Percentiles rank a stretch among this genome's conserved stretches.
phyloP scores from a whole-genome alignment of 2,888 invertebrate species.

The Drosophila yooni region DNA sequence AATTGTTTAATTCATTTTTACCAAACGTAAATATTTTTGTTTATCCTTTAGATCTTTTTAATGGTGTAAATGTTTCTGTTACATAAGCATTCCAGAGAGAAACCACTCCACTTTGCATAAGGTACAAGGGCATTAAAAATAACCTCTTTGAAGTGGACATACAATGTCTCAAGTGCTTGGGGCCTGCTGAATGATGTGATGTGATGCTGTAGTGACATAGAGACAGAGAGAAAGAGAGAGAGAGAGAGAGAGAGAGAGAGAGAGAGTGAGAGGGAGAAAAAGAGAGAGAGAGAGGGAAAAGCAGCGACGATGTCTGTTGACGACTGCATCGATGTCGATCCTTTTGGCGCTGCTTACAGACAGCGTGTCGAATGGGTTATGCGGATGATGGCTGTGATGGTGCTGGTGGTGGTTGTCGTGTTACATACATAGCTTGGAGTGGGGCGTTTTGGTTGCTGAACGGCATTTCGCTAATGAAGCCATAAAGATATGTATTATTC shows the following conservation, averaged over 20 bases:
- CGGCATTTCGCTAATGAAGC: constrained; percentile 83
- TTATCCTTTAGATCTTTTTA: neutral
- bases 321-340: constrained; percentile 70
- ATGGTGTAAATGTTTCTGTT: constrained; percentile 9
- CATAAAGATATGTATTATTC: constrained; percentile 83
- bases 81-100: constrained; percentile 28
- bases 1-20: neutral
- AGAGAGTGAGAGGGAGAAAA: constrained; percentile 15
- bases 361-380: constrained; percentile 76
- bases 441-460: constrained; percentile 57
- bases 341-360: constrained; percentile 70
- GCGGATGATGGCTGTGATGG: constrained; percentile 17
- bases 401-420: constrained; percentile 6
- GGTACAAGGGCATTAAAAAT: constrained; percentile 59
- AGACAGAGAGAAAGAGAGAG: constrained; percentile 31
- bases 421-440: constrained; percentile 19
- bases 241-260: constrained; percentile 22
- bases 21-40: neutral
- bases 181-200: constrained; percentile 58
- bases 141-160: constrained; percentile 66
- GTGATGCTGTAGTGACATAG: constrained; percentile 47
- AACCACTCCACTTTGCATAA: constrained; percentile 35
- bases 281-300: constrained; percentile 18
- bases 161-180: constrained; percentile 72
- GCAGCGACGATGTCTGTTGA: constrained; percentile 56